Conservation (phyloP, 2,113 vertebrate species). For the Penelope pileata region DNA sequence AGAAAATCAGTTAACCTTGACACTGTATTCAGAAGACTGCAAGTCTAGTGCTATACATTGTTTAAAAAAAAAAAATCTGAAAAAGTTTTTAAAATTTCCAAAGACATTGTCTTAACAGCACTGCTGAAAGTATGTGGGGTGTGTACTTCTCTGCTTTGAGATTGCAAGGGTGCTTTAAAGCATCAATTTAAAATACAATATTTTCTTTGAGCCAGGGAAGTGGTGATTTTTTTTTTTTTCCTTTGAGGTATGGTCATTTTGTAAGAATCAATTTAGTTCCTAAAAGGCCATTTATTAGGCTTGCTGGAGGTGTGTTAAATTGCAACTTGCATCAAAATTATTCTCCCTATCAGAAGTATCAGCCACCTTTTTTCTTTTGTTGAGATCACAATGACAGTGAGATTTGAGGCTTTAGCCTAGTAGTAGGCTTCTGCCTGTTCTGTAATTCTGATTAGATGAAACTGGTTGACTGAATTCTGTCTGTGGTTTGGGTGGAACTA, state of each 20-base stretch:
- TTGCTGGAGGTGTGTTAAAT: not conserved
- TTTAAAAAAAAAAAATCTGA: not conserved
- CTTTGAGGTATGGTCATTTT: not conserved
- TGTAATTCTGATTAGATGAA: not conserved
- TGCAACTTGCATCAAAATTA: not conserved
- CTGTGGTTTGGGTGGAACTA: not conserved
- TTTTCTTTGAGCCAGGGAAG: not conserved
- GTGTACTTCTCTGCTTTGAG: not conserved
- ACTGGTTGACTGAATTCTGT: not conserved
- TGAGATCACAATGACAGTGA: accelerated
- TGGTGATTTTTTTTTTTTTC: not conserved
- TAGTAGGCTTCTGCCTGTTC: not conserved
- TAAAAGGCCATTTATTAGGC: not conserved
- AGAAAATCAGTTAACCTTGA: not conserved
- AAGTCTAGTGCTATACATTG: not conserved
- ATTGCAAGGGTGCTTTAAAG: not conserved
- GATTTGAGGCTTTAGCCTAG: not conserved
- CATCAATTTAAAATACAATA: not conserved
- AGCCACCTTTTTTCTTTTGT: not conserved
- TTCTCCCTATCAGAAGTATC: not conserved
- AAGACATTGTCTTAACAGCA: not conserved
- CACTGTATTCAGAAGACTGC: not conserved
- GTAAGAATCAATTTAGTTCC: not conserved
- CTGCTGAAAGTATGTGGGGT: not conserved
- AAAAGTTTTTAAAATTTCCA: not conserved